These are phyloP conservation scores for Diarsia mendica DNA, from an alignment of 2,888 invertebrate genomes.

Conservation along the genomic window DNA sequence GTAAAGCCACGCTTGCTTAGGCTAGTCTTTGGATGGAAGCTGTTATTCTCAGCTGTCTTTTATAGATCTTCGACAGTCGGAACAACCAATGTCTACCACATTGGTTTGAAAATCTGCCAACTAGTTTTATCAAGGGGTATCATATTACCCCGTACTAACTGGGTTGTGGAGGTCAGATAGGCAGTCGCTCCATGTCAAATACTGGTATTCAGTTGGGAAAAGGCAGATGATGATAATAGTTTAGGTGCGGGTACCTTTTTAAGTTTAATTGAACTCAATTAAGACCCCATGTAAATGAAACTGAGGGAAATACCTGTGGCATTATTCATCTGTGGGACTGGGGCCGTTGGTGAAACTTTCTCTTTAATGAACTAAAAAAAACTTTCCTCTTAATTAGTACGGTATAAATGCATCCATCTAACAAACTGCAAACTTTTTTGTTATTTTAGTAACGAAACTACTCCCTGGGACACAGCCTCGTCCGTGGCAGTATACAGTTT, in stretches of 20 bases:
- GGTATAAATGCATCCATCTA: conserved; percentile 5
- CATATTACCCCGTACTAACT: too few relatives aligned
- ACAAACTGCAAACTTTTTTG: conserved; percentile 12
- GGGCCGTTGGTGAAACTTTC: not conserved
- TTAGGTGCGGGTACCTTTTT: not conserved
- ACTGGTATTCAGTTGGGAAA: too few relatives aligned
- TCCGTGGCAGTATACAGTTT: conserved; percentile 16
- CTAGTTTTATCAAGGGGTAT: too few relatives aligned
- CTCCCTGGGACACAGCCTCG: conserved; percentile 42
- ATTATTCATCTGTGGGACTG: not conserved
- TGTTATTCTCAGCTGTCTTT: too few relatives aligned
- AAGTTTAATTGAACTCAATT: not conserved
- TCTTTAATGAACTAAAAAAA: conserved; percentile 2
- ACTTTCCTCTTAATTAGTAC: conserved; percentile 8
- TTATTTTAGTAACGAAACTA: conserved; percentile 46
- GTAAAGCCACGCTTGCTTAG: too few relatives aligned
- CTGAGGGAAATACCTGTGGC: not conserved
- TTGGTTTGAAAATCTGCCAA: too few relatives aligned
- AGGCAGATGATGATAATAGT: conserved; percentile 16
- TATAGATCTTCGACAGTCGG: too few relatives aligned
- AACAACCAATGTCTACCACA: too few relatives aligned
- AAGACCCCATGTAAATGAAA: not conserved
- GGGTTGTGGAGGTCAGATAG: too few relatives aligned
- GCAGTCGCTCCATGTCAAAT: too few relatives aligned
- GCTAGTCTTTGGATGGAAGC: too few relatives aligned